Evolutionary conservation across 2,797 vertebrate genomes (phyloP), one percentile per base, ranked within the genome.

Genomic region (Notoglanidium macrostoma): DNA sequence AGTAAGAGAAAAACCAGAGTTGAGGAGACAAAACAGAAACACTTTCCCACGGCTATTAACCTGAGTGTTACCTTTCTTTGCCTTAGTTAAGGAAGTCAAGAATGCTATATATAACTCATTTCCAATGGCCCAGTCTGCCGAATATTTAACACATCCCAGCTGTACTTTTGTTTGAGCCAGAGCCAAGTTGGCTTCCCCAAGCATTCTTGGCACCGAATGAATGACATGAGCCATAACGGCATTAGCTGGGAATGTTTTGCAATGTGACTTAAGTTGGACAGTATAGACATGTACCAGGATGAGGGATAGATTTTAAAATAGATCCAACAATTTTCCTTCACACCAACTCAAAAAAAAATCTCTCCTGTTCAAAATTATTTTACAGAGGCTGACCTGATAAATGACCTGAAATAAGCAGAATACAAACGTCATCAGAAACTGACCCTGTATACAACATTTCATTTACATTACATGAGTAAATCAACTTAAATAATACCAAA

Each of bases 91-190:
- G 94, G 96, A 98, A 97, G 96, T 97, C 96, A 95, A 96, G 95
- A 95, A 94, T 95, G 97, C 97, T 98, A 97, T 98, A 98, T 98
- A 97, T 98, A 98, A 97, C 92, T 94, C 95, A 96, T 97, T 96
- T 97, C 95, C 95, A 97, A 98, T 97, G 95, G 97, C 97, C 97
- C 98, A 98, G 96, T 96, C 96, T 98, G 97, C 97, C 97, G 97
- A 98, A 99, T 97, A 97, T 97, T 97, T 98, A 99, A 98, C 97
- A 98, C 97, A 97, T 98, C 97, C 98, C 98, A 99, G 98, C 98
- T 99, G 97, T 98, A 97, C 97, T 97, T 95, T 96, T 96, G 96
- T 98, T 97, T 98, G 98, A 98, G 96, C 94, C 95, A 92, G 95
- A 94, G 97, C 97, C 97, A 99, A 98, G 96, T 83, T 88, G 86